phyloP scores from a whole-genome alignment of 2,888 invertebrate genomes.

The Hyles lineata region DNA sequence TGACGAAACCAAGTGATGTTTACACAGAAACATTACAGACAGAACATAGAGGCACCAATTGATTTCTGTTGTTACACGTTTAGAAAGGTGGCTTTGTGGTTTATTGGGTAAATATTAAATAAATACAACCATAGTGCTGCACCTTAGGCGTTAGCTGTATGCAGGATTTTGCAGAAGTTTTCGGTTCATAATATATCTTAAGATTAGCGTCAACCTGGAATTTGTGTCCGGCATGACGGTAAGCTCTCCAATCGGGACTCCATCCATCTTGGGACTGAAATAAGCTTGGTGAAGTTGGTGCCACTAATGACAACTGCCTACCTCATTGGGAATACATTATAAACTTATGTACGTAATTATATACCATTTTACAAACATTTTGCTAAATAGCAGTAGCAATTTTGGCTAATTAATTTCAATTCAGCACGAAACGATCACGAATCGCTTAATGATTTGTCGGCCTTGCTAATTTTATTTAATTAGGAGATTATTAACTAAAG shows the following conservation, averaged over 20 bases:
- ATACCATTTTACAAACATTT: constrained; percentile 11
- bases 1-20: constrained; percentile 48
- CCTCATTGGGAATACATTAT: too few species aligned
- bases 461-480: constrained; percentile 3
- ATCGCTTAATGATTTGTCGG: constrained; percentile 1
- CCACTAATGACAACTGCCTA: too few species aligned
- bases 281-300: too few species aligned
- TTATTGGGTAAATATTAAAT: background rate
- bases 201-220: too few species aligned
- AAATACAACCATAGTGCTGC: too few species aligned
- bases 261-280: too few species aligned
- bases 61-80: constrained; percentile 38
- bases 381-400: constrained; percentile 26
- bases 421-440: background rate
- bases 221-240: too few species aligned
- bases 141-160: too few species aligned
- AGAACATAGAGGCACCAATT: constrained; percentile 41
- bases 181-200: too few species aligned
- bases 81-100: background rate
- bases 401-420: background rate
- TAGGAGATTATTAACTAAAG: constrained; percentile 12
- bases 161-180: too few species aligned
- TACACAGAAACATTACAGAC: constrained; percentile 50
- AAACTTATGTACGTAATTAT: background rate
- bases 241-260: too few species aligned